A percentile compares a stretch with the other conserved stretches of the same genome.
Evolutionary conservation across 2,113 vertebrate genomes (phyloP).

Genomic region (Spilogale gracilis): DNA sequence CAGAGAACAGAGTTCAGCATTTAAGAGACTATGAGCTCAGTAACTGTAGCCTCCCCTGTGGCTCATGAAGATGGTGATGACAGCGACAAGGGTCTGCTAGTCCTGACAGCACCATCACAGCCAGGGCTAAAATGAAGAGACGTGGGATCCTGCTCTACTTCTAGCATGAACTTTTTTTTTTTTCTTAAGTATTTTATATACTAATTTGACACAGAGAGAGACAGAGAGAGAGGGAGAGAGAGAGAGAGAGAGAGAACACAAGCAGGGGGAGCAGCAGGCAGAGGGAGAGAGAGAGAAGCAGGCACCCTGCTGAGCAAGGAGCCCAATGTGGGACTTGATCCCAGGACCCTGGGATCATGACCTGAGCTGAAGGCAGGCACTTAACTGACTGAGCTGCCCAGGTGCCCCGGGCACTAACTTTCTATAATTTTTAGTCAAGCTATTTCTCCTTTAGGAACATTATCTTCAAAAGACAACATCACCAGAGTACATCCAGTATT

Average conservation of each 20-base stretch:
- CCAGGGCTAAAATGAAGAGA: background rate
- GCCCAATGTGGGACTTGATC: no score
- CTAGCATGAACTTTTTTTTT: background rate
- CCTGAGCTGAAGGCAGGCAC: no score
- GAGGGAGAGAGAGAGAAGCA: no score
- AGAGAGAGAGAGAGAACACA: no score
- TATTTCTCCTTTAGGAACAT: background rate
- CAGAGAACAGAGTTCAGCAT: background rate
- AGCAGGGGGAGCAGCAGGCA: no score
- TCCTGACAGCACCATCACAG: fast-evolving
- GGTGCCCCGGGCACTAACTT: background rate
- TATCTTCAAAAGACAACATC: background rate
- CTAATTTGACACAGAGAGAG: no score
- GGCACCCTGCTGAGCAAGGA: no score
- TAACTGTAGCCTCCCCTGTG: background rate
- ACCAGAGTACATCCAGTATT: background rate
- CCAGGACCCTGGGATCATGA: no score
- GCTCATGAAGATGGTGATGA: background rate
- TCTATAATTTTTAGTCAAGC: background rate
- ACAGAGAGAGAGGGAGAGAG: no score
- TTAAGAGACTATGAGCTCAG: background rate
- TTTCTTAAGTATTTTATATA: no score
- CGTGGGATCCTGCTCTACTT: background rate
- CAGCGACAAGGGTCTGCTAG: fast-evolving
- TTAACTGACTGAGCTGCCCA: no score